Conservation (phyloP, 2,888 invertebrate species). For the Pachliopta kotzebuea region DNA sequence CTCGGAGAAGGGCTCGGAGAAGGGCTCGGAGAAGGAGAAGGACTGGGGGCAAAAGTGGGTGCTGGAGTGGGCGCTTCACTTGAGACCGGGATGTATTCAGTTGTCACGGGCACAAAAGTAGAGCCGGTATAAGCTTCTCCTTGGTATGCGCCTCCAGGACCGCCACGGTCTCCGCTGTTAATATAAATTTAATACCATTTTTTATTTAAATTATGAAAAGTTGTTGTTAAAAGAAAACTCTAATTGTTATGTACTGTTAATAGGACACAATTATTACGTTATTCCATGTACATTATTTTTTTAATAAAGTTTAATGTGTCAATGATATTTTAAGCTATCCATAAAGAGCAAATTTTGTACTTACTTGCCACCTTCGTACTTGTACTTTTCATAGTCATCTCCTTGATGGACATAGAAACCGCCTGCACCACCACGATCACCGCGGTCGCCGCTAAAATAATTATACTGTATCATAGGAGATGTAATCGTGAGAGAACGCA, state of each 20-base stretch:
- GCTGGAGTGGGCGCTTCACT: constrained; percentile 19
- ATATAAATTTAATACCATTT: neutral
- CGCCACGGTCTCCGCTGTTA: constrained; percentile 20
- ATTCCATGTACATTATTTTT: too few species aligned
- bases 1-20: constrained; percentile 1
- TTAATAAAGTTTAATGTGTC: too few species aligned
- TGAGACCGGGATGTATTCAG: constrained; percentile 19
- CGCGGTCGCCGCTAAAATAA: constrained; percentile 57
- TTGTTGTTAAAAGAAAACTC: too few species aligned
- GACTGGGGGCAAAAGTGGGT: constrained; percentile 30
- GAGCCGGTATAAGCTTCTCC: constrained; percentile 7
- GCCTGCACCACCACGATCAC: constrained; percentile 61
- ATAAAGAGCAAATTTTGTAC: neutral
- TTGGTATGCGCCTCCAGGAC: constrained; percentile 10
- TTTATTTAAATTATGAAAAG: neutral
- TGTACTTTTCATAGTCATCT: constrained; percentile 34
- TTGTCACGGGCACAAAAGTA: constrained; percentile 18
- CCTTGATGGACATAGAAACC: constrained; percentile 44
- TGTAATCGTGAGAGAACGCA: too few species aligned
- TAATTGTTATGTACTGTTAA: too few species aligned
- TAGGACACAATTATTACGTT: too few species aligned
- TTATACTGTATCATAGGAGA: too few species aligned
- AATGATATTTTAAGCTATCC: neutral
- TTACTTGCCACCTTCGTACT: constrained; percentile 7
- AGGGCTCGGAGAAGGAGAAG: constrained; percentile 22